Conservation (phyloP, 2,113 vertebrate species). For the Peucedramus taeniatus region DNA sequence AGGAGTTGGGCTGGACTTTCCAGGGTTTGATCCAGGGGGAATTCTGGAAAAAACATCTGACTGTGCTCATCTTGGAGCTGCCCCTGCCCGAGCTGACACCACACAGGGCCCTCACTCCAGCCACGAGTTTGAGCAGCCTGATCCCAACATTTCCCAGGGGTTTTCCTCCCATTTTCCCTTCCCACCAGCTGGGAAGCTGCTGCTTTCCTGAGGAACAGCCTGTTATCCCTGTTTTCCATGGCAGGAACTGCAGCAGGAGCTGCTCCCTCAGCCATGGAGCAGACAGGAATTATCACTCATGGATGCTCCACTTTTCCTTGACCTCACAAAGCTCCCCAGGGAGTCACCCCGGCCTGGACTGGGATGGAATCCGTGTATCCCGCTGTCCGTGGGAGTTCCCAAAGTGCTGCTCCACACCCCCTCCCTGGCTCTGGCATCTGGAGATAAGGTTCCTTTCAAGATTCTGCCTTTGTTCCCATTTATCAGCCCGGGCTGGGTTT, state of each 20-base stretch:
- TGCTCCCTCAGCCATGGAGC: neutral
- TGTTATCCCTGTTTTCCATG: accelerated
- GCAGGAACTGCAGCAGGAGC: neutral
- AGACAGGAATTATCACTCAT: neutral
- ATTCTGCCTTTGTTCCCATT: constrained; percentile 8
- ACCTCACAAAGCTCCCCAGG: neutral
- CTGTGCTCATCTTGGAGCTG: neutral
- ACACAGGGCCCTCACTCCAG: neutral
- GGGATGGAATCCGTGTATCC: neutral
- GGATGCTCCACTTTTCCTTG: neutral
- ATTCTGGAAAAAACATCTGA: neutral
- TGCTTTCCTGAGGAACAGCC: neutral
- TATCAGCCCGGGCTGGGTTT: neutral
- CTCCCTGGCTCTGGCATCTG: neutral
- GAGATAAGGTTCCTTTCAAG: constrained; percentile 11
- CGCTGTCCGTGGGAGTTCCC: neutral
- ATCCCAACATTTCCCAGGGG: neutral
- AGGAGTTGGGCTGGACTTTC: neutral
- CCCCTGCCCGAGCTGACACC: neutral
- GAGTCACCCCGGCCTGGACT: neutral
- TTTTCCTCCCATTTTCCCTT: neutral
- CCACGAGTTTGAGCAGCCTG: accelerated
- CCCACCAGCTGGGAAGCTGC: neutral
- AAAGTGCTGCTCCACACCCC: neutral
- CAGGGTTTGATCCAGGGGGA: neutral